These are phyloP conservation scores for Macrotrachela quadricornifera DNA, from an alignment of 1,140 invertebrate genomes.

Conservation along the genomic window DNA sequence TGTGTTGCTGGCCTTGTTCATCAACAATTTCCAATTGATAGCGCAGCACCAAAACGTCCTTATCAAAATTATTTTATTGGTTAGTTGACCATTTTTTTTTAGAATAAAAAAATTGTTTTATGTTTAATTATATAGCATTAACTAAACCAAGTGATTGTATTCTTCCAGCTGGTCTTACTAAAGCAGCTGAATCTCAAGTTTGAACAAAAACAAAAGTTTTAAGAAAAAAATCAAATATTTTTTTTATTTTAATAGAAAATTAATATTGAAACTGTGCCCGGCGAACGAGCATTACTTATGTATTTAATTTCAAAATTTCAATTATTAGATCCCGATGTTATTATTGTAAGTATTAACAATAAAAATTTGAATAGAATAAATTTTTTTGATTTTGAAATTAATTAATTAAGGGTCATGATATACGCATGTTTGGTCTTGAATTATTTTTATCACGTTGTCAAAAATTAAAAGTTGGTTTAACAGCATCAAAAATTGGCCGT, in stretches of 20 bases:
- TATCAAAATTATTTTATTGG: slow-evolving; percentile 69
- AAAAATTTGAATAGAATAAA: background rate
- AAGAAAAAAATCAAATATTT: too few species aligned
- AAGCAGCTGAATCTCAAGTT: slow-evolving; percentile 40
- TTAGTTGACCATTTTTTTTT: slow-evolving; percentile 26
- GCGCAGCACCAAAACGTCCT: slow-evolving; percentile 44
- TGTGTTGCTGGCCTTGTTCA: slow-evolving; percentile 59
- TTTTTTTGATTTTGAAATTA: background rate
- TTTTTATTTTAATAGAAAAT: slow-evolving; percentile 11
- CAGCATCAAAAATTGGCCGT: slow-evolving; percentile 72
- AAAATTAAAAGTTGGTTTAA: slow-evolving; percentile 50
- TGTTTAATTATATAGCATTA: slow-evolving; percentile 41
- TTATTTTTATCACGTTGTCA: slow-evolving; percentile 41
- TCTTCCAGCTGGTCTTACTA: slow-evolving; percentile 53
- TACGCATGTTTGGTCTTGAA: slow-evolving; percentile 63
- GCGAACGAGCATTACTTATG: slow-evolving; percentile 58
- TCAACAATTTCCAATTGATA: slow-evolving; percentile 32
- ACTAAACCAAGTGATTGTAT: slow-evolving; percentile 49
- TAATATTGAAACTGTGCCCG: slow-evolving; percentile 52
- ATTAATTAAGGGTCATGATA: slow-evolving; percentile 50
- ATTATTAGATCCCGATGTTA: slow-evolving; percentile 70
- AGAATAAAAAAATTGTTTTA: background rate
- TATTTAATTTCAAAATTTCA: slow-evolving; percentile 42
- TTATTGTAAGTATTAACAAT: slow-evolving; percentile 41
- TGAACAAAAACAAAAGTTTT: too few species aligned